Percentiles rank a stretch among this genome's conserved stretches.
Evolutionary conservation across 1,140 invertebrate species (phyloP).

Genomic region (Globodera ellingtonae): DNA sequence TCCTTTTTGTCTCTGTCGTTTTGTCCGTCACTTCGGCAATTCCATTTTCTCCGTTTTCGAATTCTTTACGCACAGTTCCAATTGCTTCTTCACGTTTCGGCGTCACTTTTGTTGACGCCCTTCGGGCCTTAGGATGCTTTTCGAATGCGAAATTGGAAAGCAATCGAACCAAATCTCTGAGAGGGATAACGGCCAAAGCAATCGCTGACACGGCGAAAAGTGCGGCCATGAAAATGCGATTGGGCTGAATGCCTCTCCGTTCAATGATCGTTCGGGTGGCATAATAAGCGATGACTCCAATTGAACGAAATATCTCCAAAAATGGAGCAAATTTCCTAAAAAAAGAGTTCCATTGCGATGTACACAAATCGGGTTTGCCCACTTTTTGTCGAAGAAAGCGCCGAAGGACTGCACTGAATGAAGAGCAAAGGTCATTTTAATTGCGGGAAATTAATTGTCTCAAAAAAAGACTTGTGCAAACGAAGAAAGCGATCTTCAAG

Average conservation of each 20-base stretch:
- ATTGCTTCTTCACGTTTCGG: background rate
- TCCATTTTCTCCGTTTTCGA: background rate
- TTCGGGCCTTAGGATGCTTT: background rate
- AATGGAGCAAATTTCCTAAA: slow-evolving; percentile 46
- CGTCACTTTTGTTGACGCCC: background rate
- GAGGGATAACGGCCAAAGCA: background rate
- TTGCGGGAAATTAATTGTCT: slow-evolving; percentile 1
- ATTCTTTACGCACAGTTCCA: background rate
- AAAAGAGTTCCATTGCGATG: background rate
- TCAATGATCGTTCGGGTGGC: background rate
- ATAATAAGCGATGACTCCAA: slow-evolving; percentile 59
- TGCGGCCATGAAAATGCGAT: background rate
- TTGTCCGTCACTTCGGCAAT: background rate
- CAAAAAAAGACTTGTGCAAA: slow-evolving; percentile 41
- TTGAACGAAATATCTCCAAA: slow-evolving; percentile 56
- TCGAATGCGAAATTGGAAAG: background rate
- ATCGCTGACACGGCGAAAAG: background rate
- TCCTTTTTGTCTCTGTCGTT: background rate
- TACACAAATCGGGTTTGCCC: background rate
- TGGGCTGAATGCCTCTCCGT: background rate
- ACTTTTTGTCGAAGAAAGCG: slow-evolving; percentile 59
- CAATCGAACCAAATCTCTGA: background rate
- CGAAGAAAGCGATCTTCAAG: slow-evolving; percentile 61
- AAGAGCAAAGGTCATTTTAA: background rate
- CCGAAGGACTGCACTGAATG: slow-evolving; percentile 59